A percentile compares a stretch with the other conserved stretches of the same genome.
phyloP scores from a whole-genome alignment of 2,888 invertebrate genomes.

The Agrotis exclamationis region DNA sequence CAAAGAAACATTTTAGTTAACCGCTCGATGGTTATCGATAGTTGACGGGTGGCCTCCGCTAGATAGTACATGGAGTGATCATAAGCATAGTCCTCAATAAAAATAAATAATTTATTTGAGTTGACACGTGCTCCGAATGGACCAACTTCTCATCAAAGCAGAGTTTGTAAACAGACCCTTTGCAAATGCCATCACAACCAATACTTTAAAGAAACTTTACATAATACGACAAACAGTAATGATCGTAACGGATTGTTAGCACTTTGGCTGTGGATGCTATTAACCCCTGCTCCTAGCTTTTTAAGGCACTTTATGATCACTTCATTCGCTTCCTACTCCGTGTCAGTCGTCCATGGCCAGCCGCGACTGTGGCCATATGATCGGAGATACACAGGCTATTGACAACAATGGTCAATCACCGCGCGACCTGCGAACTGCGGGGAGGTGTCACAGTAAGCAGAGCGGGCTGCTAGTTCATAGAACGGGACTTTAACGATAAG shows the following conservation, averaged over 20 bases:
- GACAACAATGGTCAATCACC: slow-evolving; percentile 74
- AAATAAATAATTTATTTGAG: too few species aligned
- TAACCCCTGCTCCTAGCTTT: too few species aligned
- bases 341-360: slow-evolving; percentile 14
- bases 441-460: neutral
- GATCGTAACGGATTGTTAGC: too few species aligned
- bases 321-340: slow-evolving; percentile 15
- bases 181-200: too few species aligned
- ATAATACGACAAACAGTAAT: too few species aligned
- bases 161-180: too few species aligned
- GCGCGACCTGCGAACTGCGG: slow-evolving; percentile 66
- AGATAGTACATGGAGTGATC: slow-evolving; percentile 8
- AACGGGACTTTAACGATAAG: too few species aligned
- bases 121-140: too few species aligned
- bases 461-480: slow-evolving; percentile 15
- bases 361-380: slow-evolving; percentile 43
- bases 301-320: neutral
- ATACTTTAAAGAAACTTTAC: too few species aligned
- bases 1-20: slow-evolving; percentile 72
- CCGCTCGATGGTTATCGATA: slow-evolving; percentile 70
- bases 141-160: too few species aligned
- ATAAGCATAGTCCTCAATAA: neutral
- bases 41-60: slow-evolving; percentile 16
- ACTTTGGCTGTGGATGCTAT: neutral
- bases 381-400: slow-evolving; percentile 60